Base-by-base conservation (phyloP, 2,113 vertebrate genomes). In the Onychostruthus taczanowskii region DNA sequence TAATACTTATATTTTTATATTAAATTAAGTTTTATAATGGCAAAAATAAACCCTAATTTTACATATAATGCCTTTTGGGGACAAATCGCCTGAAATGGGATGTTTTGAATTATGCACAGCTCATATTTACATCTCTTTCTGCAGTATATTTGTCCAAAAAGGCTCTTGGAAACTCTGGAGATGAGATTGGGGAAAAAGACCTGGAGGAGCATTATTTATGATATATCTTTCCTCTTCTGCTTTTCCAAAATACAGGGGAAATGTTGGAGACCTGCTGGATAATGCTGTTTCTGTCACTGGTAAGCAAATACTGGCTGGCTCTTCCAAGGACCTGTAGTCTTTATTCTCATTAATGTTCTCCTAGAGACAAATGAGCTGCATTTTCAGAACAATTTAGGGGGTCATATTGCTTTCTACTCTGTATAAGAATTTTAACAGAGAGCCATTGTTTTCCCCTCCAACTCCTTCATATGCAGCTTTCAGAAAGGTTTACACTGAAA, bases 301-400 rank as follows among this genome's bases (percentile, higher is more conserved):
- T 77, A 84, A 89, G 56, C 67, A 84, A 75, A n/a, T 58, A 56
- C 35, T 75, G 49, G 39, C 80, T 67, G 73, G 27, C 20, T 63
- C 15, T 68, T 73, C 19, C n/a, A 55, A 53, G 21, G 6, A 46
- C 23, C 33, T 47, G 35, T 69, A 66, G 69, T 21, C 56, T 47
- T 37, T 76, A 55, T 81, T 97, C 74, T 76, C 76, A 78, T 67
- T 76, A 64, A 46, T 10, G 3, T 72, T 77, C 31, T 11, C 59
- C 53, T 88, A 58, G 58, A 93, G 61, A 84, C 74, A 28, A 96
- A 55, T 35, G 27, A 95, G 89, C 62, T 84, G 30, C 27, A 43
- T 53, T 91, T 97, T 78, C 79, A 96, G 79, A 95, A 64, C 95
- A 95, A 94, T 95, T 89, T 75, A 93, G 19, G 28, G 41, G n/a